Base-by-base conservation (phyloP, 2,888 invertebrate genomes). In the Griposia aprilina region DNA sequence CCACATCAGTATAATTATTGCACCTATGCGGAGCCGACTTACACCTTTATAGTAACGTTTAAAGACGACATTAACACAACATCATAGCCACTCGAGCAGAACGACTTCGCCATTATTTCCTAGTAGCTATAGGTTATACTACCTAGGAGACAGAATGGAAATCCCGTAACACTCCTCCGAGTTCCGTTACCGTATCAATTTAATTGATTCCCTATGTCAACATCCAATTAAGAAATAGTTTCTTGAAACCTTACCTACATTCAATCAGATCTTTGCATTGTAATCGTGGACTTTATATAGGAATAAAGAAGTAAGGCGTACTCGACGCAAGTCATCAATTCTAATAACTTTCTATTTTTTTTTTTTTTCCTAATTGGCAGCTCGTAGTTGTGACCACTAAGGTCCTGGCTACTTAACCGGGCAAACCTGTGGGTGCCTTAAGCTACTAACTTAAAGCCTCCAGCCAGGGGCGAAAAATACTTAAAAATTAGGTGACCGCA, bases 201-300 rank as follows among this genome's bases (percentile, higher is more conserved):
- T 79, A 59, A 80, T 77, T 80, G 41, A 26, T 15, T 50, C 10
- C 15, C 23, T n/a, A 30, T 15, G 57, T 30, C 26, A 50, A 60
- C 50, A 59, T 50, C 23, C 41, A 77, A 36, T 36, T 41, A 48
- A 15, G 50, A 69, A 59, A 48, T 6, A 23, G 23, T 41, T 59
- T 23, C 23, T 41, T n/a, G 81, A 10, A 30, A 59, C 6, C 13
- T 26, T 26, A n/a, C 30, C 15, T 30, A 41, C 20, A 26, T 59
- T 26, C 17, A 23, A 13, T 13, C 23, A 41, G 3, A 75, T 13
- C 3, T 52, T 30, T 6, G 26, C 17, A 50, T 36, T 48, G 0
- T 5, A 50, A 36, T 50, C 20, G 20, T 10, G 15, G 4, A 74
- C 41, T 41, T 15, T 52, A 20, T 6, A 50, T 3, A 36, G n/a